Evolutionary conservation across 2,797 vertebrate genomes (phyloP), one percentile per base, ranked within the genome.

Genomic region (Sebastes alutus): DNA sequence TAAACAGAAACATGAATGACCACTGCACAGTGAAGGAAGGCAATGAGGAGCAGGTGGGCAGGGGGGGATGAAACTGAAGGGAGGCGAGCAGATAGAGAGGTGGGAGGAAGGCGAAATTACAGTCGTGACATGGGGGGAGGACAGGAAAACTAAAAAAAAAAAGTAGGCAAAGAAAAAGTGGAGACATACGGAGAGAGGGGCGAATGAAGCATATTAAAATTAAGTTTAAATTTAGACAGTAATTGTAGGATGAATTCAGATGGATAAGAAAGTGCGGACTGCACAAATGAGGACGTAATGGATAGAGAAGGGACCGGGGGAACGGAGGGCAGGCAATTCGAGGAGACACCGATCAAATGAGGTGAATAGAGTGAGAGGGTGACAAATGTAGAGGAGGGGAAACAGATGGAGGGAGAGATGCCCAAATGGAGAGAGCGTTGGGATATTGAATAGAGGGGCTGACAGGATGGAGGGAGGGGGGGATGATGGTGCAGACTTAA

Each of bases 1-100:
- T 61, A 72, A 86, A 85, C 74, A 81, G 75, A 92, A 87, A 88
- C 75, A 89, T 83, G 56, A 88, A 78, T 68, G 80, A 85, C 83
- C 90, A 80, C 52, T 63, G 71, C 64, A 55, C 68, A 70, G 69
- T 25, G 16, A 56, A 82, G 13, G n/a, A 38, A 78, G 30, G 62
- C 29, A 61, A 46, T 63, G 64, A 78, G 38, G 55, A 83, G 60
- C 33, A 72, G 32, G 75, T 66, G 27, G 22, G 42, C 23, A 62
- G 9, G 56, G 60, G 54, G 60, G 7, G 27, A 42, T 13, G 54
- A 60, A 69, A 82, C 22, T 29, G 49, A 38, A 33, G 38, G 23
- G n/a, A 65, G 35, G 52, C 6, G 14, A 22, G 32, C 16, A 60
- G 58, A 68, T 18, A 70, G 23, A 46, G 52, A n/a, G 63, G 32